Percentiles rank a stretch among this genome's conserved stretches.
phyloP scores from a whole-genome alignment of 2,113 vertebrate genomes.

The Bubo bubo region DNA sequence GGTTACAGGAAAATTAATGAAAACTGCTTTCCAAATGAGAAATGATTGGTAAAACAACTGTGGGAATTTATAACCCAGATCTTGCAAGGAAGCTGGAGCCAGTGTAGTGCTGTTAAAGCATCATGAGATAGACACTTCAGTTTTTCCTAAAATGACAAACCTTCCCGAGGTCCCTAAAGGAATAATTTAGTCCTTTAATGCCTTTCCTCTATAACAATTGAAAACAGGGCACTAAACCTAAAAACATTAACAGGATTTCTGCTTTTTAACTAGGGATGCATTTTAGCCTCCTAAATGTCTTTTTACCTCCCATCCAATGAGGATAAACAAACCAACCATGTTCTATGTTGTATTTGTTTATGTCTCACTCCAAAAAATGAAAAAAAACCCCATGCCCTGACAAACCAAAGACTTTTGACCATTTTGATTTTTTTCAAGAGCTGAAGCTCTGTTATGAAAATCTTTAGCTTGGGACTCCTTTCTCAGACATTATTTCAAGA shows the following conservation, averaged over 20 bases:
- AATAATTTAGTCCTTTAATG: not conserved
- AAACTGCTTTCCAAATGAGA: not conserved
- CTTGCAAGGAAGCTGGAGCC: not conserved
- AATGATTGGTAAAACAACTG: not conserved
- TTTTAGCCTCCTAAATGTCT: not conserved
- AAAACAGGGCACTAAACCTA: not conserved
- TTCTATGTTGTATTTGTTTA: not conserved
- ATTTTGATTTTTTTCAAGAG: not conserved
- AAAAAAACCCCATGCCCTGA: fast-evolving
- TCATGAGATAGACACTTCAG: not conserved
- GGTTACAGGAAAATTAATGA: not conserved
- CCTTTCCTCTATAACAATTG: not conserved
- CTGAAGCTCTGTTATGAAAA: not conserved
- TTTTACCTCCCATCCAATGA: not conserved
- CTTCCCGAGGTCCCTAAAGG: not conserved
- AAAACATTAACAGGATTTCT: not conserved
- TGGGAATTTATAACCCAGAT: not conserved
- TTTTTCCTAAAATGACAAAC: not conserved
- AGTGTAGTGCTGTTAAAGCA: not conserved
- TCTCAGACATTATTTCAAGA: not conserved
- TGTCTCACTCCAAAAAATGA: not conserved
- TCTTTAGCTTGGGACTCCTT: not conserved
- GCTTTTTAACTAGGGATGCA: not conserved
- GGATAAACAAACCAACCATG: not conserved
- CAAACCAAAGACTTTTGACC: not conserved